phyloP scores from a whole-genome alignment of 2,888 invertebrate species.

The Apamea monoglypha region DNA sequence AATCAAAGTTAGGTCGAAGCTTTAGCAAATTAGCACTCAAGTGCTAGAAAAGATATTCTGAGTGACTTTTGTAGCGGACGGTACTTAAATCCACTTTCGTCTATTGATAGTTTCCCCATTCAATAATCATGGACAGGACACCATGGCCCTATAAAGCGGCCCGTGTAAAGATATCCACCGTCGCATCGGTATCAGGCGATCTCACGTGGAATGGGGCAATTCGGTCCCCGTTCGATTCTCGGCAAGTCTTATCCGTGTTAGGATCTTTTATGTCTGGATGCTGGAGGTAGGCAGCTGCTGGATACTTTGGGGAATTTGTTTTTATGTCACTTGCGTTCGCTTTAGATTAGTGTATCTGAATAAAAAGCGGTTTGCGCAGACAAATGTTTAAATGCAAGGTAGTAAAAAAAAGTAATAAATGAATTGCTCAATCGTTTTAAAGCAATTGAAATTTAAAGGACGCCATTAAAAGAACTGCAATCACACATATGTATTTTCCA shows the following conservation, averaged over 20 bases:
- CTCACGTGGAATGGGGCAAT: conserved; percentile 68
- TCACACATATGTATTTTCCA: neutral
- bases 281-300: conserved; percentile 49
- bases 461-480: neutral
- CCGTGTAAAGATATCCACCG: conserved; percentile 62
- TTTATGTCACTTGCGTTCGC: conserved; percentile 5
- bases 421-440: neutral
- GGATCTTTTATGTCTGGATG: conserved; percentile 62
- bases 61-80: neutral
- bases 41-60: neutral
- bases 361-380: neutral
- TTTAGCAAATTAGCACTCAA: neutral
- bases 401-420: neutral
- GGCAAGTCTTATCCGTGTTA: conserved; percentile 53
- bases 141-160: conserved; percentile 41
- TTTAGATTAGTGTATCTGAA: conserved; percentile 5
- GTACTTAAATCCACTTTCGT: conserved; percentile 32
- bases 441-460: neutral
- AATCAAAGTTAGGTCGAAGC: neutral
- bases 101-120: conserved; percentile 54
- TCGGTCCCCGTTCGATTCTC: conserved; percentile 66
- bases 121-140: conserved; percentile 47
- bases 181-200: conserved; percentile 62
- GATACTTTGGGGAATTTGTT: conserved; percentile 32
- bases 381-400: neutral